Evolutionary conservation across 2,888 invertebrate genomes (phyloP), one percentile per base, ranked within the genome.

Genomic region (Habroteleia sp.): DNA sequence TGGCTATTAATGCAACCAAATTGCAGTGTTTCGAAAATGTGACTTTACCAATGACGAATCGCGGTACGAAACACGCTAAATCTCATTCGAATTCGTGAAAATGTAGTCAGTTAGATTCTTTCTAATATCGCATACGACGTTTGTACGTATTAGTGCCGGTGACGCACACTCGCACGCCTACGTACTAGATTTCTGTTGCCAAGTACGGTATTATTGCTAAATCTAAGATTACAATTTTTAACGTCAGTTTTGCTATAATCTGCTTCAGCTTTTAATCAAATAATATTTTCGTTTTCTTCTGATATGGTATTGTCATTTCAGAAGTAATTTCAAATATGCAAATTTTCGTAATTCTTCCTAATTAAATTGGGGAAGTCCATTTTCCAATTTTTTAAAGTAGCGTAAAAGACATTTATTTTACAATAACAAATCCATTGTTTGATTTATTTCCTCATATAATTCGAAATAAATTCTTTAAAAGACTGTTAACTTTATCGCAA

Each of bases 121-220:
- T 44, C 33, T 11, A 44, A 25, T 35, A 46, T 20, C 17, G 16
- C 20, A 27, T 37, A 35, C 3, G 37, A 44, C 17, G 23, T 10
- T 14, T 35, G 16, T 42, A 20, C 33, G 3, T 11, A 23, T 13
- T 41, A 14, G 33, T 16, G 23, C 8, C 23, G 42, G 8, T 65
- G 65, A 65, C 65, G 52, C 52, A 54, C 44, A 65, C 44, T 7
- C 31, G 7, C 1, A 35, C 65, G 44, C 65, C 65, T 52, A 65
- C 65, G 29, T 27, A 13, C 17, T 54, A 16, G 20, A 29, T 62
- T 29, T 54, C 52, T 27, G 50, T 54, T 33, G 35, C 52, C 65
- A 65, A 44, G n/a, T 65, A 54, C 20, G 65, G 65, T 17, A n/a
- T 31, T 65, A 50, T 39, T 29, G 10, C 27, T 8, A 62, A 37